These are phyloP conservation scores for Lepidurus couesii DNA, from an alignment of 1,140 invertebrate species.

Conservation along the genomic window DNA sequence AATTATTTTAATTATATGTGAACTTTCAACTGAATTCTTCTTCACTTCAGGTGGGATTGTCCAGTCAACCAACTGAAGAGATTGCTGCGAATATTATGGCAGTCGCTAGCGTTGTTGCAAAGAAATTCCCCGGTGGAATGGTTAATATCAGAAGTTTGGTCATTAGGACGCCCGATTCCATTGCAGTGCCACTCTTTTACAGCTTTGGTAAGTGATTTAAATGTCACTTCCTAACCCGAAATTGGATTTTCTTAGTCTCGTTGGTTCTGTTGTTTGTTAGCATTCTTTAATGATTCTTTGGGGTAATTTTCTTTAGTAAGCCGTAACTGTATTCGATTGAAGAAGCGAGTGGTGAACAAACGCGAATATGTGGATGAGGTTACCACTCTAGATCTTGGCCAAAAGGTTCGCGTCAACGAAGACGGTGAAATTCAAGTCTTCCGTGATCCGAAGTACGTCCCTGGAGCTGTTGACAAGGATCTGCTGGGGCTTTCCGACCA, in stretches of 20 bases:
- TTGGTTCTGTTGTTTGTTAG: background rate
- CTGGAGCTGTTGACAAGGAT: slow-evolving; percentile 3
- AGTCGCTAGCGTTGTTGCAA: slow-evolving; percentile 22
- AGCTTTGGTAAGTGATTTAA: slow-evolving; percentile 34
- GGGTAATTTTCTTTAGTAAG: slow-evolving; percentile 10
- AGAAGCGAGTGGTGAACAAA: background rate
- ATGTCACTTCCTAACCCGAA: background rate
- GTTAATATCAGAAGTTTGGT: slow-evolving; percentile 36
- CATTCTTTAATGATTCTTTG: background rate
- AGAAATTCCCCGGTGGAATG: slow-evolving; percentile 36
- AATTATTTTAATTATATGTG: background rate
- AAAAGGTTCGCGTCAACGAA: slow-evolving; percentile 28
- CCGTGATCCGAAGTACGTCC: slow-evolving; percentile 22
- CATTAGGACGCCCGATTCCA: slow-evolving; percentile 24
- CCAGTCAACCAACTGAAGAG: slow-evolving; percentile 31
- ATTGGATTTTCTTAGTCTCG: background rate
- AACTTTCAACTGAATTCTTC: background rate
- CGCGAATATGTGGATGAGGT: slow-evolving; percentile 23
- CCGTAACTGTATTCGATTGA: slow-evolving; percentile 24
- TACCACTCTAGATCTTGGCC: slow-evolving; percentile 26
- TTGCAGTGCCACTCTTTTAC: slow-evolving; percentile 36
- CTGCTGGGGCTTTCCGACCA: background rate
- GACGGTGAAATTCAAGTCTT: slow-evolving; percentile 26
- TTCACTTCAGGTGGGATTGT: slow-evolving; percentile 29
- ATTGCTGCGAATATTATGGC: slow-evolving; percentile 33